These are phyloP conservation scores for Parazoanthus atlanticus DNA, from an alignment of 92 coral and sea anemone species.

Conservation along the genomic window DNA sequence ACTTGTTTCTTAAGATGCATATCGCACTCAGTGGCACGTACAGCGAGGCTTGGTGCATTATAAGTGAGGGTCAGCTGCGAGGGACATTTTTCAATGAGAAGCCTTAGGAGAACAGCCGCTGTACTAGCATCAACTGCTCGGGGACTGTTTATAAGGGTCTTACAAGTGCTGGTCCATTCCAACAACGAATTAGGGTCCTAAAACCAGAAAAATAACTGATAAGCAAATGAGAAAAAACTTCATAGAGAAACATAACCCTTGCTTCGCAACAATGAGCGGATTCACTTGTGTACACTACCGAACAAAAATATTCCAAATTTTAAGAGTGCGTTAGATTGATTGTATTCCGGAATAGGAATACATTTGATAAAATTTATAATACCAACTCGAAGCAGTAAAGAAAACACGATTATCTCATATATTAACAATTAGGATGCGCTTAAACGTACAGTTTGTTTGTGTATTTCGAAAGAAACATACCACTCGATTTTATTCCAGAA, in stretches of 20 bases:
- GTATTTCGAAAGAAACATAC: too few relatives aligned
- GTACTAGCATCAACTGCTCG: slow-evolving; percentile 87
- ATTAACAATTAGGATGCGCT: too few relatives aligned
- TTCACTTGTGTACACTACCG: not conserved
- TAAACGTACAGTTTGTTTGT: too few relatives aligned
- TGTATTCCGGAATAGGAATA: too few relatives aligned
- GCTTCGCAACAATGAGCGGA: not conserved
- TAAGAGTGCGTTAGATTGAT: too few relatives aligned
- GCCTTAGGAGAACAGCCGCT: slow-evolving; percentile 72
- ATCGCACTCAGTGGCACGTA: not conserved
- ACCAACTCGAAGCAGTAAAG: too few relatives aligned
- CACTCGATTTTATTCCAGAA: too few relatives aligned
- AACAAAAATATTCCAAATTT: not conserved
- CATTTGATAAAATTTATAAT: too few relatives aligned
- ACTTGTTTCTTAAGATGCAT: not conserved
- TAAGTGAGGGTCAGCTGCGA: slow-evolving; percentile 53
- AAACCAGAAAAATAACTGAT: not conserved
- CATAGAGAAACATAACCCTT: not conserved
- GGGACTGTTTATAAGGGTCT: slow-evolving; percentile 78
- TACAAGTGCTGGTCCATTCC: slow-evolving; percentile 59
- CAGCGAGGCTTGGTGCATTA: not conserved
- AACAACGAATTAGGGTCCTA: slow-evolving; percentile 54
- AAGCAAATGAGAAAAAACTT: not conserved
- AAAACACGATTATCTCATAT: too few relatives aligned
- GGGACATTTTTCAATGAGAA: slow-evolving; percentile 78